Conservation (phyloP, 2,113 vertebrate species). For the Phaetusa simplex region DNA sequence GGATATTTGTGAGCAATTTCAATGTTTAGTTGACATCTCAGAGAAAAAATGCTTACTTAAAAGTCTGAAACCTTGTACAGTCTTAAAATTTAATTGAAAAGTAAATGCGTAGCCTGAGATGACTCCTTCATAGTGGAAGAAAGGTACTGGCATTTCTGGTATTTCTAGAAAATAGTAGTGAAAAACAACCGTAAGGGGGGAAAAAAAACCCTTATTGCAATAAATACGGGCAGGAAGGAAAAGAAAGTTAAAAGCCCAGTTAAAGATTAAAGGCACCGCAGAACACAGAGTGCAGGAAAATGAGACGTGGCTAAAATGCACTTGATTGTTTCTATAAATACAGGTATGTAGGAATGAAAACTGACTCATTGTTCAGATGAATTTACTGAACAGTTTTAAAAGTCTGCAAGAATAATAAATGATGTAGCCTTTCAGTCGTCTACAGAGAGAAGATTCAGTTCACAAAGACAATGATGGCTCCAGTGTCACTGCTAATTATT, state of each 20-base stretch:
- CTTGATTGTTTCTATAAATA: conserved; percentile 29
- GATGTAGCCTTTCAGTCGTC: background rate
- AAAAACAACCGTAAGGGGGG: background rate
- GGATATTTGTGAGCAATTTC: background rate
- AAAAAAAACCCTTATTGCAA: background rate
- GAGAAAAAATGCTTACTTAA: background rate
- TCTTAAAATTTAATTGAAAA: background rate
- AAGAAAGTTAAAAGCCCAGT: background rate
- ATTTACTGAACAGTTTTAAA: background rate
- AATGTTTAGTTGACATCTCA: background rate
- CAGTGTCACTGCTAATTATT: background rate
- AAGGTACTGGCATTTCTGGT: background rate
- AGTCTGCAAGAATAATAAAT: background rate
- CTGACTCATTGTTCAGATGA: background rate
- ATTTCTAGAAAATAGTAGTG: background rate
- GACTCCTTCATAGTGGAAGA: background rate
- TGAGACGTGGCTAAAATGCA: background rate
- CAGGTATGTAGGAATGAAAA: background rate
- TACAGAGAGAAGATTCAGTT: background rate
- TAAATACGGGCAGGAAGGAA: background rate
- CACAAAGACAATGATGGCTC: background rate
- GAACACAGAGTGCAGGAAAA: background rate
- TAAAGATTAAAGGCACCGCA: background rate
- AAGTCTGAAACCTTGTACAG: background rate
- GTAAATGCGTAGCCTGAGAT: background rate